Conservation (phyloP, 2,888 invertebrate species). For the Terebella lapidaria region DNA sequence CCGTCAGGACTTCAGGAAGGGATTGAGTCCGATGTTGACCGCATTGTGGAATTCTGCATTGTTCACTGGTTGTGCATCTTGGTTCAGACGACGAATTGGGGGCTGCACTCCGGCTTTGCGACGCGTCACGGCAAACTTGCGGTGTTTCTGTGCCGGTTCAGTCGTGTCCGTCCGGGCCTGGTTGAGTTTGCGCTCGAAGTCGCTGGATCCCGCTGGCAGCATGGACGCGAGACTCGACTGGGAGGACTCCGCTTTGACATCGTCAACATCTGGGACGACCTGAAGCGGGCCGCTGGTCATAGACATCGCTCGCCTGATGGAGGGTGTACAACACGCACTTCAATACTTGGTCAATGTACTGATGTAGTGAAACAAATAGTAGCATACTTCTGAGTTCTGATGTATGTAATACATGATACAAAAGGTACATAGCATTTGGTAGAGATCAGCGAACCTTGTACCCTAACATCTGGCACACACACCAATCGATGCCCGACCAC, state of each 20-base stretch:
- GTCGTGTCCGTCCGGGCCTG: conserved; percentile 14
- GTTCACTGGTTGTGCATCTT: conserved; percentile 40
- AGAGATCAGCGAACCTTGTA: too few relatives aligned
- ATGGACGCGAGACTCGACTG: not conserved
- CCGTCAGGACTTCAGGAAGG: too few relatives aligned
- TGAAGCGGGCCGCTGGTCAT: conserved; percentile 36
- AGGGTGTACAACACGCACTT: not conserved
- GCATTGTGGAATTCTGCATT: too few relatives aligned
- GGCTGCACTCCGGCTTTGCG: conserved; percentile 28
- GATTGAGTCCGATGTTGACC: too few relatives aligned
- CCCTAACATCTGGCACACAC: too few relatives aligned
- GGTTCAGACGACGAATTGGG: conserved; percentile 36
- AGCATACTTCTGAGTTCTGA: too few relatives aligned
- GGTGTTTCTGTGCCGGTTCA: conserved; percentile 5
- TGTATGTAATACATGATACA: too few relatives aligned
- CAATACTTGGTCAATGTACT: too few relatives aligned
- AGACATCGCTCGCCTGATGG: not conserved
- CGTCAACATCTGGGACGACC: conserved; percentile 42
- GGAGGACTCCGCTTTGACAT: not conserved
- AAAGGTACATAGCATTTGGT: too few relatives aligned
- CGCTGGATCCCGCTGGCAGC: conserved; percentile 11
- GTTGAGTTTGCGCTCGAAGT: conserved; percentile 24
- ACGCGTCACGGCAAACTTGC: not conserved
- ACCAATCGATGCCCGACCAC: not conserved
- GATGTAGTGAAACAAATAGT: too few relatives aligned